Base-by-base conservation (phyloP, 2,113 vertebrate species). In the Entosphenus tridentatus region DNA sequence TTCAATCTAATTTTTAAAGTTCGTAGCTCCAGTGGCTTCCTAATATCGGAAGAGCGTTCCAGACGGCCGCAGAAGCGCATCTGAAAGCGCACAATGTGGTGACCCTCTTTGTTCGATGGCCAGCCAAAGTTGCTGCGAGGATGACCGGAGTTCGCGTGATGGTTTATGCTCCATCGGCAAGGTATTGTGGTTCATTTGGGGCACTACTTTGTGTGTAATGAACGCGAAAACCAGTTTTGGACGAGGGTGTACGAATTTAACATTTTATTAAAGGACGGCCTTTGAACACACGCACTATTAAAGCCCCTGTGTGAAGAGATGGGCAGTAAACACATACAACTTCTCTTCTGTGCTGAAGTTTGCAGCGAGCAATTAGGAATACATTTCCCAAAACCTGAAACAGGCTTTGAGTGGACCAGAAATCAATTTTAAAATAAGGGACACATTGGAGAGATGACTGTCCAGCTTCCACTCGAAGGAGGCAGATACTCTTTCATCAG, bases 361-460 rank as follows among this genome's bases (percentile, higher is more conserved):
- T 62, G 58, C 58, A 14, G 59, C 57, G 16, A 57, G 11, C 67
- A 73, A 8, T 68, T 72, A 39, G 13, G 70, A 57, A 72, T 14
- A 72, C 68, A 72, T 68, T 72, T 72, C 57, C 62, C 72, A 72
- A 57, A 72, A 55, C 57, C 57, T 68, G 70, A 72, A 11, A 11
- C 16, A 68, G 62, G 67, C 17, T 54, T 57, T 68, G 67, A 72
- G 65, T 71, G 72, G 72, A 72, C 70, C 70, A 68, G 65, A 68
- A 71, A 70, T 72, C 69, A 57, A 59, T 72, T 71, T 69, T 16
- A 14, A 58, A 56, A 70, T 69, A 57, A 70, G 55, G 55, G 11
- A 69, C 54, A 71, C 69, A 71, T 72, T 57, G 17, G 56, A 71
- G 55, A 71, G 56, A 18, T 72, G 54, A 62, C 69, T 21, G 56